A percentile compares a stretch with the other conserved stretches of the same genome.
Evolutionary conservation across 1,140 invertebrate genomes (phyloP).

Genomic region (Trachymyrmex cornetzi): DNA sequence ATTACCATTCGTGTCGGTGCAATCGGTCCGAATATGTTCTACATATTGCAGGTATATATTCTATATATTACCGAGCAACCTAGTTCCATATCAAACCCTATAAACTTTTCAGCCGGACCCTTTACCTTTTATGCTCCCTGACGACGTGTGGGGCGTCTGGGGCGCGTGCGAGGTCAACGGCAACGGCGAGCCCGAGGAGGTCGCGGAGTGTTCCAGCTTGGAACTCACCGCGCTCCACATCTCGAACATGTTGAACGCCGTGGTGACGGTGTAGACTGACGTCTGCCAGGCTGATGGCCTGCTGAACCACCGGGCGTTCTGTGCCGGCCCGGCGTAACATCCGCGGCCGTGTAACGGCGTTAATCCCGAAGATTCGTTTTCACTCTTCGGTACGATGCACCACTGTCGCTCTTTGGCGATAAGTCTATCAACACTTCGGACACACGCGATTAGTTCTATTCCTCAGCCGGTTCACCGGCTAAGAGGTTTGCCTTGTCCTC

Average conservation of each 20-base stretch:
- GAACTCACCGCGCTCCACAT: slow-evolving; percentile 95
- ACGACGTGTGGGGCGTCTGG: slow-evolving; percentile 92
- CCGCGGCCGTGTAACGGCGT: slow-evolving; percentile 66
- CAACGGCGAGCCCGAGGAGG: slow-evolving; percentile 85
- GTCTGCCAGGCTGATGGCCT: slow-evolving; percentile 70
- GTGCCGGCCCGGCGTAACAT: slow-evolving; percentile 70
- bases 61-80: background rate
- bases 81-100: background rate
- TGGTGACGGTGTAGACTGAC: slow-evolving; percentile 79
- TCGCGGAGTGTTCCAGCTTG: slow-evolving; percentile 91
- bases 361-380: slow-evolving; percentile 10
- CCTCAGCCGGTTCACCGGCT: slow-evolving; percentile 6
- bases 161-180: slow-evolving; percentile 85
- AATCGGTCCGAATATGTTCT: background rate
- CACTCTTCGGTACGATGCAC: background rate
- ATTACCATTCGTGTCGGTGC: background rate
- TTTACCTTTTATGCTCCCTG: slow-evolving; percentile 95
- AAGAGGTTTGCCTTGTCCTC: background rate
- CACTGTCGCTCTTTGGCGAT: background rate
- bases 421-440: background rate
- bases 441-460: slow-evolving; percentile 41
- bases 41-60: background rate
- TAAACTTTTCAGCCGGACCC: background rate
- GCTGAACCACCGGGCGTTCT: slow-evolving; percentile 65
- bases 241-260: slow-evolving; percentile 93